Evolutionary conservation across 1,140 invertebrate species (phyloP).

Genomic region (Neodiprion pinetum): DNA sequence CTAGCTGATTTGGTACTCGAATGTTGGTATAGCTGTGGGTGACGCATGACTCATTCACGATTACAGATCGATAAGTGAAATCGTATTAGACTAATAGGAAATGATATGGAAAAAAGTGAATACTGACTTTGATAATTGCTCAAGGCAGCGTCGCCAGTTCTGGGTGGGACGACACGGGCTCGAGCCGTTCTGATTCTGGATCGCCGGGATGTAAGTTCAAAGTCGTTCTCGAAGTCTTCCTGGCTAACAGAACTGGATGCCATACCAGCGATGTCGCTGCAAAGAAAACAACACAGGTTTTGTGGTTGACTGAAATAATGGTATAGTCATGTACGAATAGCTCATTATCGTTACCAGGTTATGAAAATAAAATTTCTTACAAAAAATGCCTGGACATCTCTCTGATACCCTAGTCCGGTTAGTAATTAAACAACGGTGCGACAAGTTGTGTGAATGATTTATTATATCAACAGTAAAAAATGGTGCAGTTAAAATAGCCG

Average conservation of each 20-base stretch:
- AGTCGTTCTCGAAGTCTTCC: constrained; percentile 71
- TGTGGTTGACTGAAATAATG: not conserved
- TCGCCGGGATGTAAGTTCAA: constrained; percentile 63
- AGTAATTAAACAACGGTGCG: not conserved
- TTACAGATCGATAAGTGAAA: no score
- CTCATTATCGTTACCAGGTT: not conserved
- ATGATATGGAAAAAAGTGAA: not conserved
- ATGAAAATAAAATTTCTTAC: constrained; percentile 40
- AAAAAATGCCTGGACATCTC: constrained; percentile 53
- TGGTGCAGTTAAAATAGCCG: no score
- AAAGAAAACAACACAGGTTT: not conserved
- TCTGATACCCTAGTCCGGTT: not conserved
- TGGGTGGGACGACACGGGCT: constrained; percentile 62
- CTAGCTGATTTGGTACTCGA: no score
- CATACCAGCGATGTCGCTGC: constrained; percentile 59
- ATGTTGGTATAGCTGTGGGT: no score
- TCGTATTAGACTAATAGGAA: no score
- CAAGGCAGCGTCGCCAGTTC: constrained; percentile 42
- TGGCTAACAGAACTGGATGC: constrained; percentile 73
- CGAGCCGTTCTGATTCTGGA: constrained; percentile 65
- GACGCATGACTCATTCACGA: no score
- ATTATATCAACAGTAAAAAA: no score
- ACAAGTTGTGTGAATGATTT: no score
- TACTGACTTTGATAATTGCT: constrained; percentile 49
- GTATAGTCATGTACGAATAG: not conserved